Evolutionary conservation across 2,888 invertebrate species (phyloP).

Genomic region (Theodoxus fluviatilis): DNA sequence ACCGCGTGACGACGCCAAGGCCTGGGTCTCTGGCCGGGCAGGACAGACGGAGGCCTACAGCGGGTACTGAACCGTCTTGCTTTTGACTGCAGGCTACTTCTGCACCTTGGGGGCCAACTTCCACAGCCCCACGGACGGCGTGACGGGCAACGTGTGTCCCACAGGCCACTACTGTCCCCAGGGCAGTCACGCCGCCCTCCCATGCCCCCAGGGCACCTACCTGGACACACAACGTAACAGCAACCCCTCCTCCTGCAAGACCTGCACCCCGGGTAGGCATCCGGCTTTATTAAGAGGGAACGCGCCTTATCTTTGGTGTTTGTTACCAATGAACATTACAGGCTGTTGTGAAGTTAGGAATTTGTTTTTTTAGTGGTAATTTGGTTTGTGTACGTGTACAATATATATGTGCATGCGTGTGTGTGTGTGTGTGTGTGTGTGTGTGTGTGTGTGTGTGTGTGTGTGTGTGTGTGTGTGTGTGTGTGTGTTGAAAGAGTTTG

Average conservation of each 20-base stretch:
- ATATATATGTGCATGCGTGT: too few relatives aligned
- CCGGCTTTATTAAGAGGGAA: background rate
- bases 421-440: too few relatives aligned
- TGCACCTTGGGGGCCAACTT: slow-evolving; percentile 46
- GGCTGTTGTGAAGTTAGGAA: background rate
- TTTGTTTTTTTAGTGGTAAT: too few relatives aligned
- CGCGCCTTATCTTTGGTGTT: background rate
- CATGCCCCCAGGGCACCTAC: slow-evolving; percentile 59
- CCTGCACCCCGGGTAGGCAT: slow-evolving; percentile 54
- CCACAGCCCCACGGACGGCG: slow-evolving; percentile 50
- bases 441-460: too few relatives aligned
- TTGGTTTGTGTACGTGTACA: too few relatives aligned
- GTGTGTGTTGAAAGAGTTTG: too few relatives aligned
- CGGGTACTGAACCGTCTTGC: too few relatives aligned
- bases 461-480: too few relatives aligned
- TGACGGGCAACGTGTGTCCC: slow-evolving; percentile 57
- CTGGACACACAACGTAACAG: slow-evolving; percentile 47
- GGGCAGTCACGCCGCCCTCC: slow-evolving; percentile 42
- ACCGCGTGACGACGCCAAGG: too few relatives aligned
- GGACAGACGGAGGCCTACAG: too few relatives aligned
- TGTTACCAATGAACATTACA: too few relatives aligned
- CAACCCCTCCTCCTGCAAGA: slow-evolving; percentile 46
- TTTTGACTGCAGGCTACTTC: slow-evolving; percentile 59
- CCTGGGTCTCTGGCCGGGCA: too few relatives aligned
- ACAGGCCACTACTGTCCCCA: slow-evolving; percentile 58